Base-by-base conservation (phyloP, 2,888 invertebrate genomes). In the Leptopilina drosophilae region DNA sequence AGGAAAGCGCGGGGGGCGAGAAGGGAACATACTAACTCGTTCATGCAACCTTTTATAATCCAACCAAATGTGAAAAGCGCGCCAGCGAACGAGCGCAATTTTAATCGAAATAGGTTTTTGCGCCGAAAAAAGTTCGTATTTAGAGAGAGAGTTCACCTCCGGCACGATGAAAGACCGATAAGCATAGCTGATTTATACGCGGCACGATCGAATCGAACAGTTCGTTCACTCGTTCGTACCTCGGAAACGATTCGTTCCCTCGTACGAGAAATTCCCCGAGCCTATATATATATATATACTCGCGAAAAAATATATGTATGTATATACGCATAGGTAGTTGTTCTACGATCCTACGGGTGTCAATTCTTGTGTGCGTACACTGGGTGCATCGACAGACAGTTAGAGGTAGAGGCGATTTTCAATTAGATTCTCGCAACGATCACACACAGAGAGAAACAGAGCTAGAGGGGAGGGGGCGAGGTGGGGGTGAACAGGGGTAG, bases 101-200 rank as follows among this genome's bases (percentile, higher is more conserved):
- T 91, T 91, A 90, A 91, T 91, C 91, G 91, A 91, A 91, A 91
- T 90, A 90, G 89, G 89, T 90, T 91, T 91, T 91, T 88, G 90
- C 88, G 85, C 85, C 85, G 88, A 89, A 90, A 90, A 88, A 88
- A 88, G 88, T 89, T 89, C 89, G 91, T 89, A 91, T 91, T 91
- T 91, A 90, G 90, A 91, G 89, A 90, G 90, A 91, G 91, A 91
- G 90, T 91, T 91, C 90, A 90, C 89, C 90, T 91, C 89, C 89
- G 87, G 88, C 85, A 88, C 88, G 91, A 90, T 91, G 91, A 91
- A 91, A 91, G 91, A 89, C 89, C 91, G 91, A 91, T 91, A 91
- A 91, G 91, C 91, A 91, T 90, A 90, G 91, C 90, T 91, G 91
- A 91, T 91, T 83, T 85, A 62, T 62, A 62, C 62, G 62, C 15